phyloP scores from a whole-genome alignment of 2,888 invertebrate species.

The Cylloceria caligata region DNA sequence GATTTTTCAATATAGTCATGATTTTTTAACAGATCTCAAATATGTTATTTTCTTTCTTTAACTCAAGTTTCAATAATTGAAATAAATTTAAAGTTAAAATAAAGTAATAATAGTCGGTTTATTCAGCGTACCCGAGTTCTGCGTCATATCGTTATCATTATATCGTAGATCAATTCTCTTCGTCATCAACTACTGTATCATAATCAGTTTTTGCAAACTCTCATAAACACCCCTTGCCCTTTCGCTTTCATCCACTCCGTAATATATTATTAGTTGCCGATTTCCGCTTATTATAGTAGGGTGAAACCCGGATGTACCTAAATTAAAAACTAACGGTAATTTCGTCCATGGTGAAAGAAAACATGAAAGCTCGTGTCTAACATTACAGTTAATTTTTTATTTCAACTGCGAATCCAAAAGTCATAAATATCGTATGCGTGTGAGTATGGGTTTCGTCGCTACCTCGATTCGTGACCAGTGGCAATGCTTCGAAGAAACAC shows the following conservation, averaged over 20 bases:
- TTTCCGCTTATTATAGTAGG: constrained; percentile 20
- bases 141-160: background rate
- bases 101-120: background rate
- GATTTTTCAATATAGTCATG: background rate
- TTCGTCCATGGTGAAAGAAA: background rate
- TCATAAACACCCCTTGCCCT: background rate
- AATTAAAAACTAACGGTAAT: too few relatives aligned
- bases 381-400: background rate
- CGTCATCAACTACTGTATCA: constrained; percentile 1
- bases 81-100: background rate
- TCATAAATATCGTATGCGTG: background rate
- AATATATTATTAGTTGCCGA: constrained; percentile 58
- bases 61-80: background rate
- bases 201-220: constrained; percentile 45
- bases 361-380: background rate
- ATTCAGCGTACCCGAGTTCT: background rate
- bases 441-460: background rate
- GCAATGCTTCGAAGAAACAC: background rate
- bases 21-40: too few relatives aligned
- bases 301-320: too few relatives aligned
- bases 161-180: constrained; percentile 51
- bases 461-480: constrained; percentile 22
- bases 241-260: constrained; percentile 41
- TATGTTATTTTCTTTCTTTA: too few relatives aligned
- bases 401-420: background rate